Evolutionary conservation across 2,113 vertebrate genomes (phyloP).

Genomic region (Rana temporaria): DNA sequence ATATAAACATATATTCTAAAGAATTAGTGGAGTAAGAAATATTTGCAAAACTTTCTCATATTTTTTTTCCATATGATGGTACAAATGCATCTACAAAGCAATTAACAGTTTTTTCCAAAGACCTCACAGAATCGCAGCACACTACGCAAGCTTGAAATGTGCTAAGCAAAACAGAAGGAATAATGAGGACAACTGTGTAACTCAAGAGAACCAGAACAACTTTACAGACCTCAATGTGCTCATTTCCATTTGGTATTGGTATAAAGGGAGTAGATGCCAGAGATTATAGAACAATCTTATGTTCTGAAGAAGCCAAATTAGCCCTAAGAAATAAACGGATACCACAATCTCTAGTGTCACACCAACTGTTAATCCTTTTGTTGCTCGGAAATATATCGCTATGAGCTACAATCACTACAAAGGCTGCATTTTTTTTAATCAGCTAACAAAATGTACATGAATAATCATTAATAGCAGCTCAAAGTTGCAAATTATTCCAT

Average conservation of each 20-base stretch:
- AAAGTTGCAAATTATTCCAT: constrained; percentile 59
- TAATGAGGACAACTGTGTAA: constrained; percentile 55
- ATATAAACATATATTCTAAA: constrained; percentile 8
- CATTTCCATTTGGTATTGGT: constrained; percentile 53
- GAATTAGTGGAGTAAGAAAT: neutral
- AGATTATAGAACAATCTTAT: constrained; percentile 63
- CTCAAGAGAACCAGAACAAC: constrained; percentile 59
- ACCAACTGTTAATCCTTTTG: constrained; percentile 63
- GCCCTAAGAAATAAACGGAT: constrained; percentile 67
- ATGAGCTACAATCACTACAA: constrained; percentile 66
- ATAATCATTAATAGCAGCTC: constrained; percentile 63
- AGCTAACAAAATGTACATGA: constrained; percentile 63
- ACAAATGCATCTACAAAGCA: constrained; percentile 48
- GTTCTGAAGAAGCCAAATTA: constrained; percentile 64
- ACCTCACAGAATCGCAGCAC: constrained; percentile 52
- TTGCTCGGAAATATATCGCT: constrained; percentile 64
- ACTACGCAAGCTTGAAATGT: constrained; percentile 46
- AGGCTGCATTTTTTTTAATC: constrained; percentile 63
- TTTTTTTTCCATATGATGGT: constrained; percentile 7
- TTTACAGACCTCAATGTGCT: constrained; percentile 56
- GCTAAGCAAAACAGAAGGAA: constrained; percentile 58
- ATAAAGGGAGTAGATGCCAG: constrained; percentile 59
- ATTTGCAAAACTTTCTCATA: neutral
- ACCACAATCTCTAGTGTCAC: constrained; percentile 62
- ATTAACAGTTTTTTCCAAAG: constrained; percentile 53